phyloP scores from a whole-genome alignment of 2,888 invertebrate genomes.

The Leptopilina syphax region DNA sequence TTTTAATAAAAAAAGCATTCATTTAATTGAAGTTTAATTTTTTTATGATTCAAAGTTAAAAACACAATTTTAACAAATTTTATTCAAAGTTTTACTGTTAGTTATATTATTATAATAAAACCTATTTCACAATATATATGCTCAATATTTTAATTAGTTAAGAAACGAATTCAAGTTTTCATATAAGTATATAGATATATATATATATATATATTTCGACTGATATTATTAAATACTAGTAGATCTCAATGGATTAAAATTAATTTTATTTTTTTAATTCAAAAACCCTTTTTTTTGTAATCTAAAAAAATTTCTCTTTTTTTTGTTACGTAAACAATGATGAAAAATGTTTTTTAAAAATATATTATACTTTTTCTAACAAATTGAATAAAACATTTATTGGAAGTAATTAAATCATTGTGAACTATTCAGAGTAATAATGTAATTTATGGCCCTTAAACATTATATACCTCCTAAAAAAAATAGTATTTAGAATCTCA shows the following conservation, averaged over 20 bases:
- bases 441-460: constrained; percentile 10
- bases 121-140: not conserved
- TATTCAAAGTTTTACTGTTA: not conserved
- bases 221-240: constrained; percentile 16
- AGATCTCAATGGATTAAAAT: not conserved
- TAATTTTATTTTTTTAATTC: not conserved
- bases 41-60: not conserved
- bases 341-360: no score
- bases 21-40: not conserved
- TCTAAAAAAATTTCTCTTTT: no score
- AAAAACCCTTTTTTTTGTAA: no score
- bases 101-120: not conserved
- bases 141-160: constrained; percentile 33
- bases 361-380: not conserved
- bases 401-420: not conserved
- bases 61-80: not conserved
- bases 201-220: not conserved
- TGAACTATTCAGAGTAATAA: not conserved
- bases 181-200: not conserved
- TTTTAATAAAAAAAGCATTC: no score
- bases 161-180: constrained; percentile 25
- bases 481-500: constrained; percentile 25
- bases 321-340: no score
- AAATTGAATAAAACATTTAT: not conserved
- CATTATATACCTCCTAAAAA: constrained; percentile 5